Evolutionary conservation across 2,797 vertebrate species (phyloP).

Genomic region (Distichodus sexfasciatus): DNA sequence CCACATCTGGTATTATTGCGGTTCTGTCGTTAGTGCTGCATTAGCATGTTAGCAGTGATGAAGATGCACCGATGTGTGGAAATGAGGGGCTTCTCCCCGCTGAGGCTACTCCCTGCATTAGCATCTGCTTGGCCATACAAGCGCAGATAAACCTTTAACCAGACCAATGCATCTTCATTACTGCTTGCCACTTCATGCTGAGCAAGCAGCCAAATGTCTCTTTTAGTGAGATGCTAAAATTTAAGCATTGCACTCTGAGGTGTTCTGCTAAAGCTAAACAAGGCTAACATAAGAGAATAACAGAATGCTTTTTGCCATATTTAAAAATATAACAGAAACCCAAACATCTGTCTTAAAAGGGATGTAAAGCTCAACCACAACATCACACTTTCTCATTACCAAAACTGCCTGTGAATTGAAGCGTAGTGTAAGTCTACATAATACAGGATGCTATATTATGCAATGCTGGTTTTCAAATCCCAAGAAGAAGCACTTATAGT

Average conservation of each 20-base stretch:
- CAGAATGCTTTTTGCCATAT: no score
- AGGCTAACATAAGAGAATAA: conserved; percentile 7
- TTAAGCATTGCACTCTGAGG: conserved; percentile 24
- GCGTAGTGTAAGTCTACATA: no score
- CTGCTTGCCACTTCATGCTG: conserved; percentile 65
- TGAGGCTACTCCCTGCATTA: conserved; percentile 63
- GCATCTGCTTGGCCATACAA: conserved; percentile 76
- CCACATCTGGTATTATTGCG: conserved; percentile 26
- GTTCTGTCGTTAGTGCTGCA: conserved; percentile 17
- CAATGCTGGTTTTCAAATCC: no score
- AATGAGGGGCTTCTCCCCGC: conserved; percentile 41
- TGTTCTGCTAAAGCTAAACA: conserved; percentile 36
- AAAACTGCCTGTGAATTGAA: no score
- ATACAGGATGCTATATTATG: no score
- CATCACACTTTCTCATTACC: no score
- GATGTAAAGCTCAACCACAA: no score
- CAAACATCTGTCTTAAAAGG: no score
- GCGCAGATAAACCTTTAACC: conserved; percentile 67
- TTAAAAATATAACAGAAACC: no score
- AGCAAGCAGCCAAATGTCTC: conserved; percentile 65
- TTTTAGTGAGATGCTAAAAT: conserved; percentile 51
- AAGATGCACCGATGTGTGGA: conserved; percentile 40
- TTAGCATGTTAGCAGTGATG: conserved; percentile 37
- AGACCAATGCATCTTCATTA: conserved; percentile 79
- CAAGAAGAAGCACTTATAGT: no score